phyloP scores from a whole-genome alignment of 2,113 vertebrate species.

The Caracal caracal region DNA sequence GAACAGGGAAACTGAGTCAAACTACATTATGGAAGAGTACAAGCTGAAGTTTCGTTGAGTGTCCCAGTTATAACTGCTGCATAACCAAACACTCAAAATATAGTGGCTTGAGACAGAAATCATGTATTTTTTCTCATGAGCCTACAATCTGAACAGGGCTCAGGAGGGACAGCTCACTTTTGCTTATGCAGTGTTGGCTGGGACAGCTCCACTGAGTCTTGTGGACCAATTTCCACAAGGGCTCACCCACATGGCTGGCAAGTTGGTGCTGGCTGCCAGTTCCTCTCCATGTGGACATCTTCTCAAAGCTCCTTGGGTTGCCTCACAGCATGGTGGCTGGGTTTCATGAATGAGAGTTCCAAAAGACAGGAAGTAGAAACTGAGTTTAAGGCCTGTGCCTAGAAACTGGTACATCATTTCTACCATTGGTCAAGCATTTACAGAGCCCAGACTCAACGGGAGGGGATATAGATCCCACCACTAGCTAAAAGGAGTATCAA shows the following conservation, averaged over 20 bases:
- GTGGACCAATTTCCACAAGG: background rate
- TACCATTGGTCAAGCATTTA: background rate
- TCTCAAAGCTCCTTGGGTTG: background rate
- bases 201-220: background rate
- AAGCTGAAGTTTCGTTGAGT: background rate
- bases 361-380: background rate
- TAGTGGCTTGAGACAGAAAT: background rate
- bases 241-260: background rate
- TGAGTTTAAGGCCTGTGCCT: background rate
- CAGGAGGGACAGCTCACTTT: background rate
- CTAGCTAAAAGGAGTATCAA: background rate
- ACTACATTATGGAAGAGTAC: background rate
- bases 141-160: background rate
- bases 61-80: background rate
- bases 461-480: background rate
- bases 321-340: background rate
- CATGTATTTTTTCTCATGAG: background rate
- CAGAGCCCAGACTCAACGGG: background rate
- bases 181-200: background rate
- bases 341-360: background rate
- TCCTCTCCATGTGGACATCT: background rate
- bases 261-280: background rate
- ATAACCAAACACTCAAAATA: background rate
- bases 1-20: background rate
- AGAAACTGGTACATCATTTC: slow-evolving; percentile 12